Base-by-base conservation (phyloP, 2,113 vertebrate genomes). In the Onychostoma macrolepis region DNA sequence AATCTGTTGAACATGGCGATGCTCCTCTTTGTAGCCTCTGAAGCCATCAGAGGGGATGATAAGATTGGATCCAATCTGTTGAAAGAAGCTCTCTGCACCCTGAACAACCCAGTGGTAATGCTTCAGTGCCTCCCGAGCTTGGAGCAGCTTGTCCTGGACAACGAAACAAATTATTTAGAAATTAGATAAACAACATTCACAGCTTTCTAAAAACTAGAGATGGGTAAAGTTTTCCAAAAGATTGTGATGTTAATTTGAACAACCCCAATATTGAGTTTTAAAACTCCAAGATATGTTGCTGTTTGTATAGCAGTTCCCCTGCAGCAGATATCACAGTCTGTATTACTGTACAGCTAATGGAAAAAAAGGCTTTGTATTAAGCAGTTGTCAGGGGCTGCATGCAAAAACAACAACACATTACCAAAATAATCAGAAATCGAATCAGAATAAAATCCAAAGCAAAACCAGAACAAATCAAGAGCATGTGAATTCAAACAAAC, bases 121-220 rank as follows among this genome's bases (percentile, higher is more conserved):
- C 63, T 93, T 95, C 83, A 95, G 50, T 41, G 90, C 93, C 86
- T 95, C 91, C 86, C 90, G 92, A 0, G 96, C 94, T 21, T 95
- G 93, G n/a, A 94, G 92, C 83, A 97, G 88, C 56, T 85, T 89
- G 87, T 88, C 93, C 98, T 99, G 93, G 88, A 90, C 50, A 82
- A 81, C 45, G 13, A 82, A 63, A 90, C 7, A 87, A 58, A 17
- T 56, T 30, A 5, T 26, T 30, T n/a, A 63, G 45, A 91, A n/a
- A 90, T 3, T 82, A 2, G 12, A 50, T 63, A 85, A 21, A 74
- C 11, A 50, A 50, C 75, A 77, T 75, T n/a, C 2, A 26, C 13
- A 26, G 38, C 41, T 43, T 74, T 6, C 33, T 24, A 38, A 72
- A 72, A 72, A 33, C 28, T 33, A 36, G 28, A 65, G 5, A 5